A percentile compares a stretch with the other conserved stretches of the same genome.
phyloP scores from a whole-genome alignment of 1,140 invertebrate species.

The Batillaria attramentaria region DNA sequence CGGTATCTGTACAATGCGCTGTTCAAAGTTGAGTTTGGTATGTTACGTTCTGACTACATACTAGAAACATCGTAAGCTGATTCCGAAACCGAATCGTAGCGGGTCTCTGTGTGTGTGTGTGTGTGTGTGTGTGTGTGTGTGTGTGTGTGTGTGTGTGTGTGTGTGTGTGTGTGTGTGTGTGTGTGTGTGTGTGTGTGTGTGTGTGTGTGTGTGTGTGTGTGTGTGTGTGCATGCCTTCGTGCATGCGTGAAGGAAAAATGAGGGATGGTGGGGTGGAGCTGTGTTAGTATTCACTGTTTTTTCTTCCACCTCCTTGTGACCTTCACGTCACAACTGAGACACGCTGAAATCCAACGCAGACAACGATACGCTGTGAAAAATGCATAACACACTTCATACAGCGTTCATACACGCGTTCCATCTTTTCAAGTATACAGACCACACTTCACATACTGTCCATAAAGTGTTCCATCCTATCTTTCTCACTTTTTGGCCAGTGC shows the following conservation, averaged over 20 bases:
- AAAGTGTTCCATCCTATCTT: too few species aligned
- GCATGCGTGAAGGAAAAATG: not conserved
- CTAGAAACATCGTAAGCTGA: not conserved
- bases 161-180: not conserved
- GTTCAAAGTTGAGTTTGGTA: too few species aligned
- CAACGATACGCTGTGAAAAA: not conserved
- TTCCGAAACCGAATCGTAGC: not conserved
- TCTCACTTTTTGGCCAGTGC: too few species aligned
- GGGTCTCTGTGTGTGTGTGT: not conserved
- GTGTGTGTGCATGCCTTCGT: not conserved
- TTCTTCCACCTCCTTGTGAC: not conserved
- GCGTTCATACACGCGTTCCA: too few species aligned
- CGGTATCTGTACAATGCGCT: not conserved
- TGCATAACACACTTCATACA: not conserved
- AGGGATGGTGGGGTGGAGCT: not conserved
- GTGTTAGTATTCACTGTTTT: not conserved
- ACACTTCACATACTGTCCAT: too few species aligned
- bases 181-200: slow-evolving; percentile 9
- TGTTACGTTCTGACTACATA: too few species aligned
- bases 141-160: not conserved
- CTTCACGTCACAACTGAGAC: not conserved
- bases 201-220: slow-evolving; percentile 10
- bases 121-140: not conserved
- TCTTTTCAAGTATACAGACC: too few species aligned
- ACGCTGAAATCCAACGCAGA: not conserved